Evolutionary conservation across 2,888 invertebrate species (phyloP).

Genomic region (Cheilosia pagana): DNA sequence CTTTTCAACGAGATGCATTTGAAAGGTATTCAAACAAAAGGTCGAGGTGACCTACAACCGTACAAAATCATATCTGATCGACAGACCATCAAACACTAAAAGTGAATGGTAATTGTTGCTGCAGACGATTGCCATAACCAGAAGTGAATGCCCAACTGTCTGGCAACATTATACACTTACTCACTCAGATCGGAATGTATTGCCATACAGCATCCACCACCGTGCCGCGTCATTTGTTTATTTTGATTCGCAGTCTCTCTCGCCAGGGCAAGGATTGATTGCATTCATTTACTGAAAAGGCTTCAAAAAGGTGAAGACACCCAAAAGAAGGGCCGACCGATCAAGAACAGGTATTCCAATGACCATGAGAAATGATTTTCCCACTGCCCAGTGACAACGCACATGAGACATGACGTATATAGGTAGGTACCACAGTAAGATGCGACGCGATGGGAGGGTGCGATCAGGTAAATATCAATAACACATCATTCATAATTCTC

Average conservation of each 20-base stretch:
- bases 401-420: constrained; percentile 51
- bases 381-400: constrained; percentile 52
- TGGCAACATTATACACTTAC: constrained; percentile 17
- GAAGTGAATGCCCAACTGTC: constrained; percentile 30
- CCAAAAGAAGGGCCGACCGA: constrained; percentile 32
- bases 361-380: constrained; percentile 82
- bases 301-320: constrained; percentile 55
- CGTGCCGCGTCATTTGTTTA: constrained; percentile 25
- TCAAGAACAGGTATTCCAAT: constrained; percentile 81
- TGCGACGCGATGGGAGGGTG: constrained; percentile 33
- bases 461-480: constrained; percentile 58
- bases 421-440: background rate
- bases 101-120: too few relatives aligned
- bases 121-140: background rate
- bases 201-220: background rate
- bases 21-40: too few relatives aligned
- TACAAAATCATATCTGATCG: too few relatives aligned
- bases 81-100: too few relatives aligned
- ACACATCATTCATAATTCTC: constrained; percentile 69
- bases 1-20: too few relatives aligned
- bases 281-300: constrained; percentile 50
- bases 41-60: too few relatives aligned
- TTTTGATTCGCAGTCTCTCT: constrained; percentile 43
- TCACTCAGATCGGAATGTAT: constrained; percentile 22
- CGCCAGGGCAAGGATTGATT: constrained; percentile 38